Base-by-base conservation (phyloP, 2,113 vertebrate genomes). In the Notothenia coriiceps region DNA sequence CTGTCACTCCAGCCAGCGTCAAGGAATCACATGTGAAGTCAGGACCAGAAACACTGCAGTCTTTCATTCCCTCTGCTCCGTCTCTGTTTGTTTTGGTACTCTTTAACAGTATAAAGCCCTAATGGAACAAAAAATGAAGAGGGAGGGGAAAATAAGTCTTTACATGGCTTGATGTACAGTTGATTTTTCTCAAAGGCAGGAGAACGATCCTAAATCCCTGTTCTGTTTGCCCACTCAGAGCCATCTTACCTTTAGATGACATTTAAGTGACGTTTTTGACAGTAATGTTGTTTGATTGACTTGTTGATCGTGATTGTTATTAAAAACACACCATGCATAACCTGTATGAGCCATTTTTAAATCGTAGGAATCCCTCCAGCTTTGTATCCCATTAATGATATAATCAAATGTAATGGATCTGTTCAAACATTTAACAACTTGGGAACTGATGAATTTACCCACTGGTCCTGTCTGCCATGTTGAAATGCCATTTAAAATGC, bases 61-160 rank as follows among this genome's bases (percentile, higher is more conserved):
- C 91, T 93, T 95, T 95, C 92, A 93, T 89, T 91, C 91, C 84
- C 79, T 84, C 86, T 73, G 77, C 88, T 79, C 89, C 57, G 70
- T 85, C 82, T 89, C 82, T 91, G 87, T 93, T 94, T 93, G 91
- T 92, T 89, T 93, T 93, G 91, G 91, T 93, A 91, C 90, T 92
- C 78, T 86, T 92, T 89, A 90, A 92, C 91, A 86, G 86, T 78
- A 70, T 69, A 71, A 87, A 91, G 90, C 88, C 43, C 77, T 74
- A 82, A 91, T 86, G 83, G 82, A 89, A 86, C 87, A 83, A 82
- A 72, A 56, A 84, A 64, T 29, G 46, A 77, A 81, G 65, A 29
- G 56, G 70, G 78, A 63, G 70, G 52, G 70, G 75, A 63, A 68
- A 77, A 40, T 4, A 83, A 76, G 76, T 77, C 66, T 64, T 70